Conservation (phyloP, 2,888 invertebrate species). For the Cataglyphis altisquamis region DNA sequence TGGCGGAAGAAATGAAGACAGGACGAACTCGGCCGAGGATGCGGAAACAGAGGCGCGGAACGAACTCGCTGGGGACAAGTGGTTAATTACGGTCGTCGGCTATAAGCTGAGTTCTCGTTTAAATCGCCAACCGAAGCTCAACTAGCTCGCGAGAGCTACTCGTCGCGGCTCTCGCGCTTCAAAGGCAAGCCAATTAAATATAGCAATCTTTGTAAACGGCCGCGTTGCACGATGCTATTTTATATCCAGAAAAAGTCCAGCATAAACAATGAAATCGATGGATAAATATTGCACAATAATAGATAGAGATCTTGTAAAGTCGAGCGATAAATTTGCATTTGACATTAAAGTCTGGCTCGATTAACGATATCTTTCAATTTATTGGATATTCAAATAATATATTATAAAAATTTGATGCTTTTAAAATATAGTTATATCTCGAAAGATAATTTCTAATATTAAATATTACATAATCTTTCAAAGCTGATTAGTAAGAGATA, state of each 20-base stretch:
- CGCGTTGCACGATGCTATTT: slow-evolving; percentile 34
- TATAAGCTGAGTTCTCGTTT: slow-evolving; percentile 75
- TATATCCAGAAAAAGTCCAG: slow-evolving; percentile 1
- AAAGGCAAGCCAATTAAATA: slow-evolving; percentile 50
- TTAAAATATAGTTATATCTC: background rate
- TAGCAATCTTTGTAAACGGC: slow-evolving; percentile 38
- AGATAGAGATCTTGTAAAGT: background rate
- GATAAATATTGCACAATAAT: slow-evolving; percentile 1
- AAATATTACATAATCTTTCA: background rate
- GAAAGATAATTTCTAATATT: background rate
- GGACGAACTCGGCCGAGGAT: slow-evolving; percentile 63
- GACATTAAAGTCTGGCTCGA: slow-evolving; percentile 23
- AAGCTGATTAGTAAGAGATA: background rate
- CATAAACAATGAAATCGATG: background rate
- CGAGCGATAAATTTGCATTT: slow-evolving; percentile 25
- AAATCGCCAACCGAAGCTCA: slow-evolving; percentile 66
- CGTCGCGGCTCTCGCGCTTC: slow-evolving; percentile 53
- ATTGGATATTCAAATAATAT: background rate
- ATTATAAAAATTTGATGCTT: background rate
- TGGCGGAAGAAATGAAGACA: slow-evolving; percentile 72
- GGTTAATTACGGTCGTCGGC: slow-evolving; percentile 78
- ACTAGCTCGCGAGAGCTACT: slow-evolving; percentile 68
- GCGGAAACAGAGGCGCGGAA: slow-evolving; percentile 68
- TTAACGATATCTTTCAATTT: slow-evolving; percentile 2
- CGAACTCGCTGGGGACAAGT: slow-evolving; percentile 73